Conservation (phyloP, 2,113 vertebrate genomes). For the Opisthocomus hoazin region DNA sequence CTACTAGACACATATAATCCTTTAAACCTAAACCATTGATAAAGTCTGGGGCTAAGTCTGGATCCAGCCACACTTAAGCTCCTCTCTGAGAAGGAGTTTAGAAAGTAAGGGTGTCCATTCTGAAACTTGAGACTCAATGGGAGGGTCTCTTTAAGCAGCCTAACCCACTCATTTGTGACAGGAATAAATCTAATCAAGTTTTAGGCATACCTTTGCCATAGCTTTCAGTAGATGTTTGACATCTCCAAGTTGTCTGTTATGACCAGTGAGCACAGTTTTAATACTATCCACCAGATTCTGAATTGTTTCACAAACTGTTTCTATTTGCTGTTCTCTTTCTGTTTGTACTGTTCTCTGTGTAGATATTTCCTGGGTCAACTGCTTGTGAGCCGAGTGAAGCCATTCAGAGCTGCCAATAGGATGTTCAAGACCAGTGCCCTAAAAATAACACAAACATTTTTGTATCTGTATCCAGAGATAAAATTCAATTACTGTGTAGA, state of each 20-base stretch:
- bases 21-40: no score
- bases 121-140: no score
- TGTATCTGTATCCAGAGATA: not conserved
- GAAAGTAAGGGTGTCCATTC: no score
- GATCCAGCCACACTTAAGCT: no score
- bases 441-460: constrained; percentile 31
- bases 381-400: constrained; percentile 88
- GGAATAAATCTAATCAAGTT: not conserved
- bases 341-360: constrained; percentile 82
- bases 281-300: constrained; percentile 94
- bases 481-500: not conserved
- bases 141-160: no score
- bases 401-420: constrained; percentile 92
- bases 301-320: constrained; percentile 86
- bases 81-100: no score
- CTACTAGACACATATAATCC: no score
- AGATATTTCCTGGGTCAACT: constrained; percentile 88
- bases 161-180: no score
- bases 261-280: constrained; percentile 90
- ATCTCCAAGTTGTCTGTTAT: constrained; percentile 93
- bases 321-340: constrained; percentile 91
- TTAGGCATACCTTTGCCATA: constrained; percentile 90
- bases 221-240: constrained; percentile 95
- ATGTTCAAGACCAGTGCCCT: constrained; percentile 85
- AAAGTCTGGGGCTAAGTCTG: no score